These are phyloP conservation scores for Triplophysa dalaica DNA, from an alignment of 2,113 vertebrate genomes.

Conservation along the genomic window DNA sequence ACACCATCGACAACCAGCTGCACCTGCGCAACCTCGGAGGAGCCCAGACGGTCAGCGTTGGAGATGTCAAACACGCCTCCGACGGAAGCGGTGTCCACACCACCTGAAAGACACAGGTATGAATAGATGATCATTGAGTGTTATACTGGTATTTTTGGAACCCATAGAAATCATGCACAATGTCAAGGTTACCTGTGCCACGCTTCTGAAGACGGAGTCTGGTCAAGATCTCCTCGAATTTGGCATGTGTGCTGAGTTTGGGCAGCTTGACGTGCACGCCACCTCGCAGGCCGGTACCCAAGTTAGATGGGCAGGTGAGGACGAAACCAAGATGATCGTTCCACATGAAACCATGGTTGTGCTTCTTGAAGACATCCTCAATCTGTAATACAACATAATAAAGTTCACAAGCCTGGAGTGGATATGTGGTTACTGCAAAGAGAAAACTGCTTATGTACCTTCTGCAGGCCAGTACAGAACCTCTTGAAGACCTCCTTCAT, in stretches of 20 bases:
- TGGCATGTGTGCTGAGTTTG: conserved; percentile 90
- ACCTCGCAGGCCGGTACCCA: conserved; percentile 90
- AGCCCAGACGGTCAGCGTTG: conserved; percentile 93
- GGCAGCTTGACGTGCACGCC: conserved; percentile 90
- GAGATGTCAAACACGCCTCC: conserved; percentile 93
- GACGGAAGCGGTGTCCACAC: conserved; percentile 93
- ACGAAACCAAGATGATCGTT: conserved; percentile 91
- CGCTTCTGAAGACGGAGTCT: conserved; percentile 94
- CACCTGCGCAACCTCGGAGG: conserved; percentile 91
- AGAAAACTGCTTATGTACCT: conserved; percentile 67
- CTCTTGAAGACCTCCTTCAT: conserved; percentile 96
- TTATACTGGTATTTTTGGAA: not conserved
- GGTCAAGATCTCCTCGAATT: conserved; percentile 89
- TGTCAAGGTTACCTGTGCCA: conserved; percentile 82
- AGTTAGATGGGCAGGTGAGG: conserved; percentile 93
- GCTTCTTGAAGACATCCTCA: conserved; percentile 91
- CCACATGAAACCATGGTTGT: conserved; percentile 93
- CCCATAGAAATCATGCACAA: too few relatives aligned
- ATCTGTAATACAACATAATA: conserved; percentile 77
- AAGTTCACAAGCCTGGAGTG: not conserved
- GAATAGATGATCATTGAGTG: not conserved
- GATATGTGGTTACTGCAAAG: not conserved
- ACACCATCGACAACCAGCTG: conserved; percentile 97
- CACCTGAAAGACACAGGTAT: conserved; percentile 71
- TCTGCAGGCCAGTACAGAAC: conserved; percentile 90